Percentiles rank a stretch among this genome's conserved stretches.
Conservation (phyloP, 2,113 vertebrate genomes). For the Pomatostomus ruficeps region DNA sequence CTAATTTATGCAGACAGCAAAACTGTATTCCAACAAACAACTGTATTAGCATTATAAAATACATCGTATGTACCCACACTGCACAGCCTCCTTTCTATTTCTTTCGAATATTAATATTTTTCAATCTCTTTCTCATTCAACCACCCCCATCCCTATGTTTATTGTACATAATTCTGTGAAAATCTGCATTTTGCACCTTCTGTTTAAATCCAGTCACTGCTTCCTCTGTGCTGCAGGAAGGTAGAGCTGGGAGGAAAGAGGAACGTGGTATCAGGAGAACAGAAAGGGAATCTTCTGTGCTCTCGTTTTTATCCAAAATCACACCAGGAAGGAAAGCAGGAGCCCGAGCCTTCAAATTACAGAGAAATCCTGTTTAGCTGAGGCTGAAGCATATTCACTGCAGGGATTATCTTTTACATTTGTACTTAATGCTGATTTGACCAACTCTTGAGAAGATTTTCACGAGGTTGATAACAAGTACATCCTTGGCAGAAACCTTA, state of each 20-base stretch:
- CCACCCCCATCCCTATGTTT: neutral
- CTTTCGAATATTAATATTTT: neutral
- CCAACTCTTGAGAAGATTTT: neutral
- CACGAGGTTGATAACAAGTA: neutral
- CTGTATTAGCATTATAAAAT: neutral
- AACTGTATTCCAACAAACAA: slow-evolving; percentile 3
- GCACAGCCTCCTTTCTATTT: neutral
- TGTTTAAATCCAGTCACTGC: neutral
- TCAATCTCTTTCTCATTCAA: neutral
- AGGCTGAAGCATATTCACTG: neutral
- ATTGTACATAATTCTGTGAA: neutral
- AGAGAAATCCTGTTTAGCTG: neutral
- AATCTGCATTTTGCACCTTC: neutral
- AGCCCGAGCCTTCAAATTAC: neutral
- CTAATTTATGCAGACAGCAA: neutral
- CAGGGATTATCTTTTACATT: neutral
- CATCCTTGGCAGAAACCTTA: neutral
- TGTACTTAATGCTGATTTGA: neutral
- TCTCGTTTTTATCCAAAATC: neutral
- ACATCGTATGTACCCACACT: neutral
- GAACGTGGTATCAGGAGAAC: neutral
- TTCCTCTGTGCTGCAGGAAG: neutral
- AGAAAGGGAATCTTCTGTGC: neutral
- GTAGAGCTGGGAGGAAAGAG: neutral
- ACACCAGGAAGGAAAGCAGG: neutral